Conservation (phyloP, 2,113 vertebrate species). For the Ornithorhynchus anatinus region DNA sequence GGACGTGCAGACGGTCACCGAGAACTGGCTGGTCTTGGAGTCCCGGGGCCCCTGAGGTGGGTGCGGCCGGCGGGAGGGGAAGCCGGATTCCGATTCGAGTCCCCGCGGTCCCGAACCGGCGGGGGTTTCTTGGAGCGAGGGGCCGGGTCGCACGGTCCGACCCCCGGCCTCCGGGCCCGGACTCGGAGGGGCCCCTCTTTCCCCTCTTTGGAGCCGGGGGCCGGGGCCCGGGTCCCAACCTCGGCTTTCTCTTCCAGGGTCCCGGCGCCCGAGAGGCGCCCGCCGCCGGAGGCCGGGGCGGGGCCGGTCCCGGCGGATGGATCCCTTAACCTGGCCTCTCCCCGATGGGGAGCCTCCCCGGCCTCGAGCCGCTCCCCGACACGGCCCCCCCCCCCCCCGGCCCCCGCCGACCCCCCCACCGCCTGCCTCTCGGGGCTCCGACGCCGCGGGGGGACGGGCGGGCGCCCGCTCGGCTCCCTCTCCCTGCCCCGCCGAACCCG, state of each 20-base stretch:
- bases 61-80: too few relatives aligned
- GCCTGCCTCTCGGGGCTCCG: background rate
- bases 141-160: background rate
- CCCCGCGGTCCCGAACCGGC: too few relatives aligned
- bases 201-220: background rate
- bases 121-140: too few relatives aligned
- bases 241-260: too few relatives aligned
- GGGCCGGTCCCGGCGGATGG: too few relatives aligned
- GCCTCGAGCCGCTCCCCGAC: background rate
- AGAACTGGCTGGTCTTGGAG: conserved; percentile 93
- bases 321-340: background rate
- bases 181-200: background rate
- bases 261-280: too few relatives aligned
- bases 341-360: background rate
- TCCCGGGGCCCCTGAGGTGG: conserved; percentile 52
- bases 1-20: conserved; percentile 84
- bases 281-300: too few relatives aligned
- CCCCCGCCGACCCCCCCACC: background rate
- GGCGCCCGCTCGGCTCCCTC: background rate
- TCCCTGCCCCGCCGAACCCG: background rate
- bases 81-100: too few relatives aligned
- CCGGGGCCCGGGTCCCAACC: background rate
- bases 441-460: background rate
- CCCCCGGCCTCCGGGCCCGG: background rate
- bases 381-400: background rate